phyloP scores from a whole-genome alignment of 2,888 invertebrate genomes.

The Antheraea yamamai region DNA sequence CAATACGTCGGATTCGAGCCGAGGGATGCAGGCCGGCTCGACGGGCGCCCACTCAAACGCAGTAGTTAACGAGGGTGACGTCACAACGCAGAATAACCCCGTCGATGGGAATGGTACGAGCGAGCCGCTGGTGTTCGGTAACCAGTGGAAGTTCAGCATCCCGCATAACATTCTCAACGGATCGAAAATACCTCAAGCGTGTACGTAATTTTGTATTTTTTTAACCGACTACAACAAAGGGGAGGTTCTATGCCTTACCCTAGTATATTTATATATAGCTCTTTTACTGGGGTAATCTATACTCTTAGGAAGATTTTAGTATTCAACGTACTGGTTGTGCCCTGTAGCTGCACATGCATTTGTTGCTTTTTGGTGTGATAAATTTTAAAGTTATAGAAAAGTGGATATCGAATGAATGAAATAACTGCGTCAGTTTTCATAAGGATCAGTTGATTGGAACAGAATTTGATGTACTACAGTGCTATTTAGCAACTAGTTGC shows the following conservation, averaged over 20 bases:
- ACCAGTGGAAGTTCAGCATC: constrained; percentile 64
- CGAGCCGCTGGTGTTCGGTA: constrained; percentile 54
- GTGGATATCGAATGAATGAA: too few species aligned
- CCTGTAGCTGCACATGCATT: too few species aligned
- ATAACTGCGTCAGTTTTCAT: too few species aligned
- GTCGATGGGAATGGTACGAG: constrained; percentile 62
- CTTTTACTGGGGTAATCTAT: too few species aligned
- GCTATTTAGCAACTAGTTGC: too few species aligned
- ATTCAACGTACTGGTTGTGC: too few species aligned
- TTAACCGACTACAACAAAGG: neutral
- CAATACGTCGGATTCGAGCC: constrained; percentile 83
- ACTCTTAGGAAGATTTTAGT: too few species aligned
- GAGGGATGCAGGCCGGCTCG: constrained; percentile 44
- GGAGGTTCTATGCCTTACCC: neutral
- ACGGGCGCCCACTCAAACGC: constrained; percentile 36
- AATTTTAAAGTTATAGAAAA: too few species aligned
- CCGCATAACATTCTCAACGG: constrained; percentile 49
- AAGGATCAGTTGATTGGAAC: too few species aligned
- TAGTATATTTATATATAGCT: too few species aligned
- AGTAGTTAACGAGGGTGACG: constrained; percentile 46
- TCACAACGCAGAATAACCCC: constrained; percentile 67
- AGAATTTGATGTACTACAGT: too few species aligned
- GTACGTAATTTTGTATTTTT: constrained; percentile 36
- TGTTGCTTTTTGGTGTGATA: too few species aligned
- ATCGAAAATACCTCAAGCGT: constrained; percentile 55